Base-by-base conservation (phyloP, 2,888 invertebrate genomes). In the Stramonita haemastoma region DNA sequence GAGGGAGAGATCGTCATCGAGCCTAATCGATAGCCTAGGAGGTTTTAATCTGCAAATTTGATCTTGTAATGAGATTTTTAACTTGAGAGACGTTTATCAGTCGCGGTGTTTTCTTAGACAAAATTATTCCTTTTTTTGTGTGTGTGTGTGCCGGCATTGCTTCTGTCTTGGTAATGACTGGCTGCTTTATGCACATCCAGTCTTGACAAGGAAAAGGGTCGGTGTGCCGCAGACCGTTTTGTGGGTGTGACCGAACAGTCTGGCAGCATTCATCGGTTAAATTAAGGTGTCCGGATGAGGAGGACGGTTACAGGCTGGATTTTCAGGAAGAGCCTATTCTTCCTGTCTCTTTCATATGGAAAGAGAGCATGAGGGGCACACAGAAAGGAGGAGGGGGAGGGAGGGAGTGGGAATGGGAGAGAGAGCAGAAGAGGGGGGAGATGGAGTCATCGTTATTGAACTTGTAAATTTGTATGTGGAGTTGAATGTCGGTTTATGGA, bases 31-130 rank as follows among this genome's bases (percentile, higher is more conserved):
- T 57, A 5, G 57, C 34, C 57, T 56, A 6, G 17, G 15, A 22
- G 15, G 46, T 2, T 83, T 83, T 15, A 34, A 6, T 86, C 57
- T 34, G 86, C 46, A 86, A 86, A 86, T 86, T 86, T 86, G 86
- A 60, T 86, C 86, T 86, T 86, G 86, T 86, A 86, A 86, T 86
- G 86, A 86, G 86, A 86, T 86, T 86, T 86, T 86, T 57, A 86
- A 60, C 29, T 32, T 22, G 32, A 66, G 66, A 22, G 60, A 86
- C 32, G 57, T 84, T 84, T 84, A 83, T 83, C 83, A 46, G 19
- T 26, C 11, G 26, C 15, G 32, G 29, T 84, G 57, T 84, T 84
- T 56, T 84, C 84, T 84, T 84, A 79, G 84, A 29, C 56, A 56
- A 84, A 84, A 84, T 84, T 84, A 56, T n/a, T 84, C 84, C 29